Evolutionary conservation across 2,797 vertebrate genomes (phyloP).

Genomic region (Smutsia gigantea): DNA sequence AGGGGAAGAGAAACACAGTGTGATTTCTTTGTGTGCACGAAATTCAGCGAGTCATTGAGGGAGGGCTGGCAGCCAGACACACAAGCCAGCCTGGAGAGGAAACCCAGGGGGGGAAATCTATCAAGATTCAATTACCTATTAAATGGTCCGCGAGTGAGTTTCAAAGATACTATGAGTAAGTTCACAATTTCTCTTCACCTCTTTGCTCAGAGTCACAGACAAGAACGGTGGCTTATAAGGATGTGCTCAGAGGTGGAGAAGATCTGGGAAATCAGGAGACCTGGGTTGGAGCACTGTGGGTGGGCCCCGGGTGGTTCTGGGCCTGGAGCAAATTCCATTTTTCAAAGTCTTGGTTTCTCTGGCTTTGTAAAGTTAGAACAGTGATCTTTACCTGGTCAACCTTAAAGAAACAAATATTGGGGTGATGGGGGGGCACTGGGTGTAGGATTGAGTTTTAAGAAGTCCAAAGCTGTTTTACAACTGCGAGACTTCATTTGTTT

Average conservation of each 20-base stretch:
- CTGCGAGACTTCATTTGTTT: not conserved
- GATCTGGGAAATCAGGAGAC: not conserved
- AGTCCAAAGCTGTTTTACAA: not conserved
- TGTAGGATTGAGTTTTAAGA: not conserved
- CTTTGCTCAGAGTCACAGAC: not conserved
- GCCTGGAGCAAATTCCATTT: not conserved
- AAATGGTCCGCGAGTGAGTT: not conserved
- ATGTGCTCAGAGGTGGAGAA: not conserved
- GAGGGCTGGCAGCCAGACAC: not conserved
- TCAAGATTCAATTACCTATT: not conserved
- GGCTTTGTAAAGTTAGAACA: not conserved
- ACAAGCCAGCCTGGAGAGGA: not conserved
- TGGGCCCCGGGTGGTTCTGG: not conserved
- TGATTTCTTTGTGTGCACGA: not conserved
- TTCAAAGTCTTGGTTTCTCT: not conserved
- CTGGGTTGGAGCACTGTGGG: rapidly evolving
- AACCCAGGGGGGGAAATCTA: not conserved
- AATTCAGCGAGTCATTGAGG: not conserved
- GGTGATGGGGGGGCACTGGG: rapidly evolving
- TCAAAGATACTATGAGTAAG: not conserved
- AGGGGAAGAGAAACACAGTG: not conserved
- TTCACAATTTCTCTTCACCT: not conserved
- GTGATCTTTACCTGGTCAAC: not conserved
- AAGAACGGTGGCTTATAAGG: rapidly evolving
- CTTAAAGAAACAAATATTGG: not conserved